Conservation (phyloP, 2,113 vertebrate genomes). For the Epinephelus cyanopodus region DNA sequence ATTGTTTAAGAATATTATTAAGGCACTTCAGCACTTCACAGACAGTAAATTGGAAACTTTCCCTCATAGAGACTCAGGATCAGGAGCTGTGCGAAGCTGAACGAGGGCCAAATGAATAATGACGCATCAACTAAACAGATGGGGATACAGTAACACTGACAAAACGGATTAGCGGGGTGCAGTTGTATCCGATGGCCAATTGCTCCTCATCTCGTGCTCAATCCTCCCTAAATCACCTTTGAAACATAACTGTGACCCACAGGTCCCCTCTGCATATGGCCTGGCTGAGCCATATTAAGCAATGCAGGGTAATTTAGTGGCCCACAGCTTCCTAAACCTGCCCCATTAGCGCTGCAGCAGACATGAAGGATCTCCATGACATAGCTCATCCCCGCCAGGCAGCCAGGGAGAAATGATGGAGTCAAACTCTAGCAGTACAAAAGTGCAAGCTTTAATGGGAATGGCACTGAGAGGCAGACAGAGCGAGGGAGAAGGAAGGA, state of each 20-base stretch:
- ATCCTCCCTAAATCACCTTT: slow-evolving; percentile 63
- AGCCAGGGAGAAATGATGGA: slow-evolving; percentile 71
- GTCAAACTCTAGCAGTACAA: slow-evolving; percentile 65
- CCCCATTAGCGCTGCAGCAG: slow-evolving; percentile 71
- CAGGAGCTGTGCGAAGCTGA: slow-evolving; percentile 46
- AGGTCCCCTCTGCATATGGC: slow-evolving; percentile 61
- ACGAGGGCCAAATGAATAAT: slow-evolving; percentile 59
- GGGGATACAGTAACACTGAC: slow-evolving; percentile 63
- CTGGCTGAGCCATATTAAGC: slow-evolving; percentile 55
- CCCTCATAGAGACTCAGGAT: neutral
- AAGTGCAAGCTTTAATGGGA: slow-evolving; percentile 70
- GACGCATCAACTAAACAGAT: slow-evolving; percentile 64
- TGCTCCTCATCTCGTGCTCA: slow-evolving; percentile 57
- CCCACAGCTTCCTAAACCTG: slow-evolving; percentile 64
- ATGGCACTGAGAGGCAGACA: slow-evolving; percentile 59
- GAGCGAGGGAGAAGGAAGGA: slow-evolving; percentile 37
- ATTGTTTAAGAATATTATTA: slow-evolving; percentile 4
- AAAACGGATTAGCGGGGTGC: slow-evolving; percentile 56
- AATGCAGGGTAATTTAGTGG: slow-evolving; percentile 64
- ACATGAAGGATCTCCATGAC: slow-evolving; percentile 73
- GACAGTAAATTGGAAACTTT: slow-evolving; percentile 23
- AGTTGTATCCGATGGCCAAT: slow-evolving; percentile 54
- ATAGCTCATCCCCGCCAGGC: slow-evolving; percentile 68
- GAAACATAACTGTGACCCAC: slow-evolving; percentile 64
- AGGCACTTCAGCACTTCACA: neutral